Base-by-base conservation (phyloP, 2,888 invertebrate species). In the Ornithoptera priamus region DNA sequence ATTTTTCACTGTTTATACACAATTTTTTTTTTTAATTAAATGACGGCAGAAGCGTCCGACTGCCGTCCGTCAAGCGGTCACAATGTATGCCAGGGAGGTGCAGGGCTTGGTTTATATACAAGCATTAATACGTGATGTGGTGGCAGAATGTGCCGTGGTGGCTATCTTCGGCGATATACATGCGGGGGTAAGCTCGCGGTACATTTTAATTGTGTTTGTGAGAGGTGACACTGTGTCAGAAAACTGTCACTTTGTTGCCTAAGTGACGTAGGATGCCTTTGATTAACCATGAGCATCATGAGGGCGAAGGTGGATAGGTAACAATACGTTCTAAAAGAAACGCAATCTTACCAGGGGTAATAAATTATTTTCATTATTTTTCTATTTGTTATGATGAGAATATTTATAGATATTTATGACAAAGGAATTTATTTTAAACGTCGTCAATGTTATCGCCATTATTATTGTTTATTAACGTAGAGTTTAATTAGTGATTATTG, bases 121-220 rank as follows among this genome's bases (percentile, higher is more conserved):
- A 89, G 92, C 92, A 92, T 92, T 92, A 92, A 92, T 90, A 92
- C 92, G 92, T 92, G 92, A 92, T 75, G 83, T 85, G 92, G 75
- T 84, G 79, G 74, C 82, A 75, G 85, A 90, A 88, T 89, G 87
- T 82, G 82, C 75, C 73, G 79, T 78, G 82, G 80, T 77, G 46
- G 81, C 86, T 85, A 84, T 85, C 85, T 85, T 85, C 78, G 84
- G 81, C 80, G 80, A 75, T 80, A 75, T 84, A 78, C 76, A 78
- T 76, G 80, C 77, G 74, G 74, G 76, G 71, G 80, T 80, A 76
- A 74, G 81, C 79, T 77, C 76, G 83, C 79, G 80, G 81, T 87
- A 86, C 85, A 88, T 87, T 86, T 87, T 86, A 87, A 87, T 86
- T 84, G 82, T 84, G 81, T 61, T 64, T 78, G 80, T 75, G 80